These are phyloP conservation scores for Microctonus aethiopoides DNA, from an alignment of 2,888 invertebrate species.

Conservation along the genomic window DNA sequence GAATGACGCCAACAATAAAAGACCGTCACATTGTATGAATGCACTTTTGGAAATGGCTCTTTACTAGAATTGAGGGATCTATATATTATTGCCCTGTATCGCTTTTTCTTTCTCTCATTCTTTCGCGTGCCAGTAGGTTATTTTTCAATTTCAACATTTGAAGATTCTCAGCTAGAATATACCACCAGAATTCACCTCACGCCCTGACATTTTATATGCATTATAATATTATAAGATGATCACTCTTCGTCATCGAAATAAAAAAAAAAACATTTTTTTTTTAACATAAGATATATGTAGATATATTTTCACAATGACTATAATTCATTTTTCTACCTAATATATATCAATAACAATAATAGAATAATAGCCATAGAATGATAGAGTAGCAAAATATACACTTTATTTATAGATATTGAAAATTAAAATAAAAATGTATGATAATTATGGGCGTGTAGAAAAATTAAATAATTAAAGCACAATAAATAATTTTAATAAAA, in stretches of 20 bases:
- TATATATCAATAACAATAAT: too few relatives aligned
- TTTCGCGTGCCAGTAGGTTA: not conserved
- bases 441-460: too few relatives aligned
- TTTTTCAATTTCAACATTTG: not conserved
- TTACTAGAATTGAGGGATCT: constrained; percentile 3
- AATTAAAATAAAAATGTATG: too few relatives aligned
- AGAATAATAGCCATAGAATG: too few relatives aligned
- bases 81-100: not conserved
- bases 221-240: not conserved
- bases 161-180: too few relatives aligned
- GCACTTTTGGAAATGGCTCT: constrained; percentile 29
- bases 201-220: constrained; percentile 7
- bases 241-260: not conserved
- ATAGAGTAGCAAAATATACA: too few relatives aligned
- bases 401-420: too few relatives aligned
- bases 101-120: not conserved
- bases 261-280: not conserved
- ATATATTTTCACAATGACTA: too few relatives aligned
- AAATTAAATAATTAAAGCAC: too few relatives aligned
- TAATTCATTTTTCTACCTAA: too few relatives aligned
- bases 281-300: too few relatives aligned
- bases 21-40: constrained; percentile 14
- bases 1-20: constrained; percentile 33
- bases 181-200: constrained; percentile 15
- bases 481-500: not conserved